Evolutionary conservation across 2,113 vertebrate species (phyloP).

Genomic region (Alethe diademata): DNA sequence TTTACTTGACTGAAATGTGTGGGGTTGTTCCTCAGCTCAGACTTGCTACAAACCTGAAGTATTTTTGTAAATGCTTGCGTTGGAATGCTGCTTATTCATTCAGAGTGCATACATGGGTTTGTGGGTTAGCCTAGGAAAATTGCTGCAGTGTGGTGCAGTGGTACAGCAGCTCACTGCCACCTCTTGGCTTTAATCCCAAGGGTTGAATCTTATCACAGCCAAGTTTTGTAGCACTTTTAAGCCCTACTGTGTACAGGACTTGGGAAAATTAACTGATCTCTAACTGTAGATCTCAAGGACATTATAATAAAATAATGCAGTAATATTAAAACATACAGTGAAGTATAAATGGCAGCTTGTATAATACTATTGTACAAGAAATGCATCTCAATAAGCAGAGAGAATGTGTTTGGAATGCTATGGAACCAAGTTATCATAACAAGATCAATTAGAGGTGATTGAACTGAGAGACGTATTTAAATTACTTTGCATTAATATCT

Average conservation of each 20-base stretch:
- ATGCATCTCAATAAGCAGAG: not conserved
- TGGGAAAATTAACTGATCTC: not conserved
- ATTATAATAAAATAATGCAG: not conserved
- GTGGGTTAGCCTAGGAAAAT: conserved; percentile 5
- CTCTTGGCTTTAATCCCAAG: conserved; percentile 37
- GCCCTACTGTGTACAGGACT: not conserved
- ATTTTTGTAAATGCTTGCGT: not conserved
- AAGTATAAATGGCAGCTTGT: not conserved
- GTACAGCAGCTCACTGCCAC: conserved; percentile 28
- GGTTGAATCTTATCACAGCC: not conserved
- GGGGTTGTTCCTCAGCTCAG: not conserved
- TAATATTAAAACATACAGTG: not conserved
- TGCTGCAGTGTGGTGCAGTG: conserved; percentile 58
- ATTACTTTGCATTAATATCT: conserved; percentile 4
- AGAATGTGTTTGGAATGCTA: conserved; percentile 1
- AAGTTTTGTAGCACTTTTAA: conserved; percentile 1
- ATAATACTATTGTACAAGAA: not conserved
- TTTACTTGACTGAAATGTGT: not conserved
- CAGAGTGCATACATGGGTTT: not conserved
- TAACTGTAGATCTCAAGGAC: conserved; percentile 20
- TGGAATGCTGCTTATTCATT: conserved; percentile 30
- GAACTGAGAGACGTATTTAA: conserved; percentile 20
- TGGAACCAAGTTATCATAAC: not conserved
- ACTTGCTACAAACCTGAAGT: not conserved
- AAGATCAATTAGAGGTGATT: conserved; percentile 33